phyloP scores from a whole-genome alignment of 2,888 invertebrate species.

The Xylocampa areola region DNA sequence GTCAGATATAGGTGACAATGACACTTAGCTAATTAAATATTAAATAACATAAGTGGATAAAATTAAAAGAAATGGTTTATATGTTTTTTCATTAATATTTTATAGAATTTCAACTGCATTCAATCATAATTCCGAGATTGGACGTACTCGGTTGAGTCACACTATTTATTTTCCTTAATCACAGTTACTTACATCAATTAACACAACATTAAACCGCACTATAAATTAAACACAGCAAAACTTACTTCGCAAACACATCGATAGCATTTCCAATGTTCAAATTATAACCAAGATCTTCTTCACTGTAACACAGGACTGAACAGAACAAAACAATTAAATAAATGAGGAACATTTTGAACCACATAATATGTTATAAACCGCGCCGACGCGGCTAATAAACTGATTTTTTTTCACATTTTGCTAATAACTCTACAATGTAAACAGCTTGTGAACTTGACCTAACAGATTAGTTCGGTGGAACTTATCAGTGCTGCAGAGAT shows the following conservation, averaged over 20 bases:
- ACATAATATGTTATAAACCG: slow-evolving; percentile 63
- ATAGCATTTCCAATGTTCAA: slow-evolving; percentile 84
- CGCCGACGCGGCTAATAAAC: slow-evolving; percentile 71
- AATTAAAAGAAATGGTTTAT: background rate
- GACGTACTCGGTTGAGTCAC: background rate
- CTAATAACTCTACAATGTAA: slow-evolving; percentile 78
- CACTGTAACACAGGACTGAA: slow-evolving; percentile 70
- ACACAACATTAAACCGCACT: slow-evolving; percentile 6
- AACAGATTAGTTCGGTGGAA: slow-evolving; percentile 74
- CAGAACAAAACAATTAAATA: slow-evolving; percentile 67
- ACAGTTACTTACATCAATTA: background rate
- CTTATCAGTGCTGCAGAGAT: slow-evolving; percentile 53
- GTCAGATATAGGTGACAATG: too few species aligned
- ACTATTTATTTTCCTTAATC: slow-evolving; percentile 12
- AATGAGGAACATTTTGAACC: slow-evolving; percentile 65
- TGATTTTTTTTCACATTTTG: slow-evolving; percentile 85
- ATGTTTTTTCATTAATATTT: too few species aligned
- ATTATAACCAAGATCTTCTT: slow-evolving; percentile 78
- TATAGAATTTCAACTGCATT: background rate
- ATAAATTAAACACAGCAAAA: slow-evolving; percentile 37
- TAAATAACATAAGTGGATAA: too few species aligned
- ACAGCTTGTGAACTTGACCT: slow-evolving; percentile 86
- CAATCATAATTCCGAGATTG: background rate
- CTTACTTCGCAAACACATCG: slow-evolving; percentile 87
- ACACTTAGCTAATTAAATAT: too few species aligned